These are phyloP conservation scores for Brachionus sp. DNA, from an alignment of 1,140 invertebrate genomes.

Conservation along the genomic window DNA sequence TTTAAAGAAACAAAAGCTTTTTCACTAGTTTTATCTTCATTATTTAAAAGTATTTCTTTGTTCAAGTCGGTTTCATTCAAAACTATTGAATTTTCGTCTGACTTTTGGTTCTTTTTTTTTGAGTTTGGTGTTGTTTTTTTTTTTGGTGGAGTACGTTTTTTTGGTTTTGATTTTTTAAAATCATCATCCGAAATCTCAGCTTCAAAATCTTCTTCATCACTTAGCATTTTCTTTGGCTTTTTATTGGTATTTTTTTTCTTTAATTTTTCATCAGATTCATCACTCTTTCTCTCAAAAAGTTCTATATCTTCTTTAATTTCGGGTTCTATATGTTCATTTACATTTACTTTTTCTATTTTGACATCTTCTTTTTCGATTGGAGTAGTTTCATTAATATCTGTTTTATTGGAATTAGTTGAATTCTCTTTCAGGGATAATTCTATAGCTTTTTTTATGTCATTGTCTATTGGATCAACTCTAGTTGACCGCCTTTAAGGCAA, in stretches of 20 bases:
- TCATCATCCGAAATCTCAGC: not conserved
- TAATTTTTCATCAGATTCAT: not conserved
- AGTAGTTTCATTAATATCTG: not conserved
- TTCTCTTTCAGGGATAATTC: conserved; percentile 21
- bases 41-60: not conserved
- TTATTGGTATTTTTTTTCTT: not conserved
- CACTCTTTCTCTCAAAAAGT: not conserved
- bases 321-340: not conserved
- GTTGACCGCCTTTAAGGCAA: not conserved
- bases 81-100: not conserved
- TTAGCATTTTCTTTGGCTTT: not conserved
- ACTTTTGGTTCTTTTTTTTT: not conserved
- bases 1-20: conserved; percentile 14
- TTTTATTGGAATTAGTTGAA: not conserved
- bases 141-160: not conserved
- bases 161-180: conserved; percentile 5
- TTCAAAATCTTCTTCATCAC: not conserved
- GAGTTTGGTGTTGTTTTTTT: conserved; percentile 5
- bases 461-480: conserved; percentile 1
- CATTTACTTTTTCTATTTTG: not conserved
- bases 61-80: not conserved
- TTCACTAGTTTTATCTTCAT: not conserved
- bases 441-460: conserved; percentile 31
- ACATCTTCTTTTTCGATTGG: not conserved
- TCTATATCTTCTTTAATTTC: not conserved